Evolutionary conservation across 2,797 vertebrate genomes (phyloP).

Genomic region (Sebastes paucispinis): DNA sequence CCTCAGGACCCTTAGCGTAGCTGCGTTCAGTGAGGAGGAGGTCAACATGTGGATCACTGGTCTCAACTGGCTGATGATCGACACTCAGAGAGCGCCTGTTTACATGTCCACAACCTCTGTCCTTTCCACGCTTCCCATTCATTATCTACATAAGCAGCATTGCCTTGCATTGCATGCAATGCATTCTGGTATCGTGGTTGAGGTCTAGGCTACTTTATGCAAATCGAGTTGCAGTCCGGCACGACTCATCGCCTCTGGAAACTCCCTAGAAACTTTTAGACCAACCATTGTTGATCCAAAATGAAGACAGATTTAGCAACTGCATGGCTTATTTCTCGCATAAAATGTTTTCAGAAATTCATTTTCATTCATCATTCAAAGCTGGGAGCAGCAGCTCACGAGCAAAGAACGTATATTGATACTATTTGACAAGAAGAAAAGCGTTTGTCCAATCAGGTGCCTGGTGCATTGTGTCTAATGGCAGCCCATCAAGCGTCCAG

Average conservation of each 20-base stretch:
- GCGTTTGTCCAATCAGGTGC: neutral
- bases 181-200: too few species aligned
- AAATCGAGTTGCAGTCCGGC: too few species aligned
- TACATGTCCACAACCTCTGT: too few species aligned
- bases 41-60: conserved; percentile 87
- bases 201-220: too few species aligned
- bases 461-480: neutral
- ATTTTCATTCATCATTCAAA: too few species aligned
- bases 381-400: too few species aligned
- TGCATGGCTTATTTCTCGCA: neutral
- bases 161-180: too few species aligned
- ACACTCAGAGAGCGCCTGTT: conserved; percentile 81
- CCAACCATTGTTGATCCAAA: neutral
- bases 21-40: conserved; percentile 89
- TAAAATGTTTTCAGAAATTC: neutral
- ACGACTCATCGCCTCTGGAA: too few species aligned
- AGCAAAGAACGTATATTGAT: neutral
- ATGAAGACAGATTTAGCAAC: neutral
- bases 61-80: conserved; percentile 85
- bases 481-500: neutral
- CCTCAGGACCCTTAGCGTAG: conserved; percentile 85
- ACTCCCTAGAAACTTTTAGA: too few species aligned
- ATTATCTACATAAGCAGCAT: too few species aligned
- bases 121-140: too few species aligned
- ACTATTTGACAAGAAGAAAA: neutral